Evolutionary conservation across 2,888 invertebrate species (phyloP).

Genomic region (Pelosia muscerda): DNA sequence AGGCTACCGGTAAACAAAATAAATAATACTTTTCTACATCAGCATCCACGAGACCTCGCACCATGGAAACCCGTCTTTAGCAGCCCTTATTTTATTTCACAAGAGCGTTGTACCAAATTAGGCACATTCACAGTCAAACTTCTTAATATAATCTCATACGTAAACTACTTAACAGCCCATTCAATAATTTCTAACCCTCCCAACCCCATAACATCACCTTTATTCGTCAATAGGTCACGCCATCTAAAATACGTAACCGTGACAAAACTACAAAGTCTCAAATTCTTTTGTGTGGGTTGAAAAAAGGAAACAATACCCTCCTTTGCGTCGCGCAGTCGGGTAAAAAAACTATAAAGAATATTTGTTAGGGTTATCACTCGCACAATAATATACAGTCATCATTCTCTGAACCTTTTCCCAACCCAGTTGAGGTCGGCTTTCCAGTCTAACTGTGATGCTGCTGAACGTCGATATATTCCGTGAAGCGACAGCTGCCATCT

Average conservation of each 20-base stretch:
- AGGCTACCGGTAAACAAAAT: too few species aligned
- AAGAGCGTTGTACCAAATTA: neutral
- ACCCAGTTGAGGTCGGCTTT: too few species aligned
- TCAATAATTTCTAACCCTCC: neutral
- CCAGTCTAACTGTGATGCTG: too few species aligned
- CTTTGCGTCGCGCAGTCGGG: too few species aligned
- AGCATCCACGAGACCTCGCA: too few species aligned
- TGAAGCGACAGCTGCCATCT: too few species aligned
- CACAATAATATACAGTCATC: neutral
- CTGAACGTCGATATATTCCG: too few species aligned
- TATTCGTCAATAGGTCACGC: constrained; percentile 22
- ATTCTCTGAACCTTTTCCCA: too few species aligned
- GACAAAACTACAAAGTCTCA: constrained; percentile 43
- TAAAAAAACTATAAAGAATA: constrained; percentile 41
- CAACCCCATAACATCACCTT: constrained; percentile 11
- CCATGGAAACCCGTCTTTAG: too few species aligned
- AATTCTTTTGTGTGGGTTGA: constrained; percentile 44
- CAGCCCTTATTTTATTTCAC: too few species aligned
- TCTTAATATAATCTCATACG: neutral
- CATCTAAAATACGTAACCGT: constrained; percentile 39
- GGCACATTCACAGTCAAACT: neutral
- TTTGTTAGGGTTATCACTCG: neutral
- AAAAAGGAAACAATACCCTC: constrained; percentile 35
- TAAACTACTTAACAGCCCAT: constrained; percentile 3
- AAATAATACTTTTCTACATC: too few species aligned